These are phyloP conservation scores for Leptocoma aspasia DNA, from an alignment of 2,113 vertebrate species.

Conservation along the genomic window DNA sequence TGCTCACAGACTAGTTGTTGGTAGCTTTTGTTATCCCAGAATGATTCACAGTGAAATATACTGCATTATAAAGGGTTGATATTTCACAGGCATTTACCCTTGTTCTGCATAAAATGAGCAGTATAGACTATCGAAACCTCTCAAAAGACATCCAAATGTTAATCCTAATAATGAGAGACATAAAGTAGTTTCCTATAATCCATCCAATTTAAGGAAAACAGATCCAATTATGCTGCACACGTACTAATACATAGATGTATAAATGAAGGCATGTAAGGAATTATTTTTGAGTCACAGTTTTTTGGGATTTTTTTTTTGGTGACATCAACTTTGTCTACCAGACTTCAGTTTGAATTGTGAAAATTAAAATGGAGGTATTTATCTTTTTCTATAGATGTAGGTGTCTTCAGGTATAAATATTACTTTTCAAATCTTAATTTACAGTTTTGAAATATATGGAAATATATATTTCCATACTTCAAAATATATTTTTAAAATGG, in stretches of 20 bases:
- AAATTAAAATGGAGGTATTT: neutral
- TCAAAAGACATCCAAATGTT: neutral
- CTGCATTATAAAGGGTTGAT: neutral
- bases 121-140: neutral
- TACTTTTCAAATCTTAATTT: neutral
- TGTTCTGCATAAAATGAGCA: neutral
- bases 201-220: neutral
- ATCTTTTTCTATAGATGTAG: neutral
- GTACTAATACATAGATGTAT: neutral
- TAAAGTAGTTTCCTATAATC: neutral
- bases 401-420: neutral
- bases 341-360: neutral
- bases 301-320: rapidly evolving
- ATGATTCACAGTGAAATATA: neutral
- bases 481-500: neutral
- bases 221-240: neutral
- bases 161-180: neutral
- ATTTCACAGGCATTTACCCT: neutral
- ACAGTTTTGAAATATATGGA: neutral
- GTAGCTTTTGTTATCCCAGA: neutral
- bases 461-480: neutral
- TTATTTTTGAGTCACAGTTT: neutral
- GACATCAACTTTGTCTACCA: neutral
- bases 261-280: neutral
- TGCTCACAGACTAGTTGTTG: neutral